A percentile compares a stretch with the other conserved stretches of the same genome.
phyloP scores from a whole-genome alignment of 2,113 vertebrate genomes.

The Chamaetylas fuelleborni region DNA sequence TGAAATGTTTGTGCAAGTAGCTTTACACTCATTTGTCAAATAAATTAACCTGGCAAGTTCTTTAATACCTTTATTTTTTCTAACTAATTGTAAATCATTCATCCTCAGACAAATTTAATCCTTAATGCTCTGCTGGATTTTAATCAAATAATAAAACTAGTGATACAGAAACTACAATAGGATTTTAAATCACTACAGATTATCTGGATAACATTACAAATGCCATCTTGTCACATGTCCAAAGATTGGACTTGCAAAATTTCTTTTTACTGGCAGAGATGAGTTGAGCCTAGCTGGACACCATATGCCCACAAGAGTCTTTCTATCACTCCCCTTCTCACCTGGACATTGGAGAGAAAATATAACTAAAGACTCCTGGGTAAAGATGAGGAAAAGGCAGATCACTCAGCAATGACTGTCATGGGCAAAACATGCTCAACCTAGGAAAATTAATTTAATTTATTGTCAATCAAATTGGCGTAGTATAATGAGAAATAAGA shows the following conservation, averaged over 20 bases:
- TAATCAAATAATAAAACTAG: constrained; percentile 43
- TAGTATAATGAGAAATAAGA: neutral
- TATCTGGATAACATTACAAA: constrained; percentile 31
- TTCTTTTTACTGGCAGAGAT: neutral
- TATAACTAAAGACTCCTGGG: rapidly evolving
- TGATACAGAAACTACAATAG: constrained; percentile 29
- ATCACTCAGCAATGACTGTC: neutral
- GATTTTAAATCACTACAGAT: constrained; percentile 33
- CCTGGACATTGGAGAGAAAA: neutral
- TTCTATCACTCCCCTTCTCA: neutral
- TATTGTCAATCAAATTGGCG: neutral
- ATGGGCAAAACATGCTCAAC: neutral
- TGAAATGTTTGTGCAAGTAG: neutral
- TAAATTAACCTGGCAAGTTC: constrained; percentile 14
- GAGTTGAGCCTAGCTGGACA: neutral
- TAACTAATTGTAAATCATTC: constrained; percentile 37
- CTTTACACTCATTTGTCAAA: constrained; percentile 27
- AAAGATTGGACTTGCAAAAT: neutral
- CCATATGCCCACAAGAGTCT: neutral
- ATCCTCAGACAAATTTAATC: constrained; percentile 38
- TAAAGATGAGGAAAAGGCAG: neutral
- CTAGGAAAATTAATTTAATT: neutral
- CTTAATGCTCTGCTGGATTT: constrained; percentile 31
- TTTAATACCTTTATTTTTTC: constrained; percentile 45
- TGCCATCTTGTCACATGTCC: neutral